These are phyloP conservation scores for Heterotis niloticus DNA, from an alignment of 2,113 vertebrate genomes.

Conservation along the genomic window DNA sequence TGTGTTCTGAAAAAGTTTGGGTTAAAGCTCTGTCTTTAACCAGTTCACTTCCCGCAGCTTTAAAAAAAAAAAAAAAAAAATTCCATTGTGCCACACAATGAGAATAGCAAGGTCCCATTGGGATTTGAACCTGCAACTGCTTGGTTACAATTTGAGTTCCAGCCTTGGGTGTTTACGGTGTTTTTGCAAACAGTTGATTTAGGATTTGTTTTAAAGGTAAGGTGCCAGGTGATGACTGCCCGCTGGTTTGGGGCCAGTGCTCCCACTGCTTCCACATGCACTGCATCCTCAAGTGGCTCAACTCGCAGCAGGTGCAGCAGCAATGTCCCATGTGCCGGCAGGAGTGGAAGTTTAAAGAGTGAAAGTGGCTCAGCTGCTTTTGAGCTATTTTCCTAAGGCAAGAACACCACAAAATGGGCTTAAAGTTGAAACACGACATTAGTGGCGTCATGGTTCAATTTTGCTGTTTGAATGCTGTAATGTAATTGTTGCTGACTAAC, in stretches of 20 bases:
- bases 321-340: slow-evolving; percentile 97
- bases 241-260: slow-evolving; percentile 95
- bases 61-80: too few species aligned
- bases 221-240: slow-evolving; percentile 93
- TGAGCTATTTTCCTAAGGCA: slow-evolving; percentile 13
- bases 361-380: slow-evolving; percentile 36
- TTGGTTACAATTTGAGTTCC: too few species aligned
- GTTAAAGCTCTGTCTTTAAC: too few species aligned
- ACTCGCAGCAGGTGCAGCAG: slow-evolving; percentile 94
- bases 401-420: not conserved
- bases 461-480: not conserved
- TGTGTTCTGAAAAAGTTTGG: too few species aligned
- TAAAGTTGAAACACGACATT: not conserved
- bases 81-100: too few species aligned
- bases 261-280: slow-evolving; percentile 98
- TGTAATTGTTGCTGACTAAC: not conserved
- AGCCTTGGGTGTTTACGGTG: too few species aligned
- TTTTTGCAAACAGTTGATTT: too few species aligned
- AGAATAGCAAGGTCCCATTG: too few species aligned
- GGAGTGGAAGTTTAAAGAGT: slow-evolving; percentile 97
- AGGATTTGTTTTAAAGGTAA: slow-evolving; percentile 68
- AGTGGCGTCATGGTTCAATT: not conserved
- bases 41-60: too few species aligned
- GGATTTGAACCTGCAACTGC: too few species aligned
- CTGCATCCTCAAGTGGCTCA: slow-evolving; percentile 97